Evolutionary conservation across 2,113 vertebrate species (phyloP).

Genomic region (Amphilophus citrinellus): DNA sequence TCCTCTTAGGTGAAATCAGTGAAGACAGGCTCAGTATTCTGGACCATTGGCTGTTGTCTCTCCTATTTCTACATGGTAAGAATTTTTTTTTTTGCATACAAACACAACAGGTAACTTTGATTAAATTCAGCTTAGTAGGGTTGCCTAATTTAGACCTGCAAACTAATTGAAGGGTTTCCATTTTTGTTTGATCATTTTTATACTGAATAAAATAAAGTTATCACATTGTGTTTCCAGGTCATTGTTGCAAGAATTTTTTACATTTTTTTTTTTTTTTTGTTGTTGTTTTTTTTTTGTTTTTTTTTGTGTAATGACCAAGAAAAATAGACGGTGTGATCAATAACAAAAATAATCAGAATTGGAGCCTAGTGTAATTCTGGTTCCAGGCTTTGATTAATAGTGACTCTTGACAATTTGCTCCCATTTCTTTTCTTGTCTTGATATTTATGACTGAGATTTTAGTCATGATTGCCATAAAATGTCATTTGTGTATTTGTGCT

Average conservation of each 20-base stretch:
- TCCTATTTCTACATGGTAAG: slow-evolving; percentile 99
- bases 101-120: neutral
- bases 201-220: neutral
- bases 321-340: neutral
- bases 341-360: neutral
- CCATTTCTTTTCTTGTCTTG: neutral
- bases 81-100: neutral
- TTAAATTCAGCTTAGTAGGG: neutral
- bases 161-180: neutral
- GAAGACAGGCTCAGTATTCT: slow-evolving; percentile 97
- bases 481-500: neutral
- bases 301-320: neutral
- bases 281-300: neutral
- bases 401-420: neutral
- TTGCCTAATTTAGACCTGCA: neutral
- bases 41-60: slow-evolving; percentile 96
- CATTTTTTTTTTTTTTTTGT: neutral
- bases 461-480: neutral
- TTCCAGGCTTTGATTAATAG: neutral
- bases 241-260: neutral
- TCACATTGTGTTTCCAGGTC: neutral
- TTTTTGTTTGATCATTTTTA: neutral
- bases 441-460: neutral
- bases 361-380: neutral
- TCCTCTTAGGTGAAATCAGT: slow-evolving; percentile 92